Base-by-base conservation (phyloP, 2,113 vertebrate species). In the Chelonoidis abingdonii region DNA sequence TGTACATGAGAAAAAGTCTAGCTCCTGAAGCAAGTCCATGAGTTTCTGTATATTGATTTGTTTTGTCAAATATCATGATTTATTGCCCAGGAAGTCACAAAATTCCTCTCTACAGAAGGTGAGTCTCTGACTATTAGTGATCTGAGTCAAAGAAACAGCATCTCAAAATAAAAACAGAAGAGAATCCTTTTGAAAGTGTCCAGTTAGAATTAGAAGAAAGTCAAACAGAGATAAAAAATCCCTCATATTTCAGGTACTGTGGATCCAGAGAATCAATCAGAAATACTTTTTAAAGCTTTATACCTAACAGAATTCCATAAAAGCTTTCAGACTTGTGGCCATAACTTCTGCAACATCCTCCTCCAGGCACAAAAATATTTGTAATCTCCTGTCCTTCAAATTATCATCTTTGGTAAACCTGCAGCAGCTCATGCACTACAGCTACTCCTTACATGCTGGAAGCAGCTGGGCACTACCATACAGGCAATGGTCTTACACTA, bases 381-480 rank as follows among this genome's bases (percentile, higher is more conserved):
- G 82, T 87, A n/a, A 72, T 95, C 80, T 96, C 91, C 83, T 86
- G 84, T 57, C 89, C 87, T 97, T 94, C 93, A 88, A 81, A 81
- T 83, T 29, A 78, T 16, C 41, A 29, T 96, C 97, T 98, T 98
- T 98, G 97, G 97, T 96, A 91, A 95, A 75, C 80, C 38, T 83
- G 93, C 89, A 89, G 89, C 86, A 85, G 27, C 86, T 88, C 84
- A 10, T 35, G 31, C 0, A 1, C 84, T 76, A 27, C 1, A 44
- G 89, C 69, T 19, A 5, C 54, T 81, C 90, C 86, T 87, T 86
- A 80, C 41, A 78, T 57, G 49, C 59, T 50, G 0, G 0, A 86
- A 83, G 87, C 49, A 93, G 86, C 84, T 75, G 44, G 78, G 80
- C 2, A 24, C 72, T 84, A 54, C 86, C 72, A 62, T 1, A 78